phyloP scores from a whole-genome alignment of 1,140 invertebrate species.

The Cydia strobilella region DNA sequence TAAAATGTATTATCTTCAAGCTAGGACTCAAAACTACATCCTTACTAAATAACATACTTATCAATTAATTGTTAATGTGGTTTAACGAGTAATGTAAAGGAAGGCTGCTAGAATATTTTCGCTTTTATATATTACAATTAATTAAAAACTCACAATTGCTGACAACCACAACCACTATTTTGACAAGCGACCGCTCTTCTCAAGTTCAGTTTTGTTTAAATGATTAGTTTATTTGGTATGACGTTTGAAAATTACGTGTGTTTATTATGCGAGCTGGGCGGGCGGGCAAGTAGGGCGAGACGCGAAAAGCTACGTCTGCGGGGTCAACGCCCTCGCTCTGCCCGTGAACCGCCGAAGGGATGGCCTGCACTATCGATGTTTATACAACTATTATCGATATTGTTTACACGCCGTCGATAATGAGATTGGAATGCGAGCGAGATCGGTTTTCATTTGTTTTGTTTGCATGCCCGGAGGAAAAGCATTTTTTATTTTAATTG shows the following conservation, averaged over 20 bases:
- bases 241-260: conserved; percentile 45
- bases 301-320: conserved; percentile 71
- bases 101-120: not conserved
- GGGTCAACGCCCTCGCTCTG: conserved; percentile 72
- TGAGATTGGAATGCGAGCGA: conserved; percentile 21
- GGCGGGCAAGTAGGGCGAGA: conserved; percentile 73
- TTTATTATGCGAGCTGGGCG: conserved; percentile 60
- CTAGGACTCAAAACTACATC: no score
- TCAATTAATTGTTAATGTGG: no score
- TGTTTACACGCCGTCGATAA: conserved; percentile 41
- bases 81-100: not conserved
- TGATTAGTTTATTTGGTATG: conserved; percentile 40
- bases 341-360: conserved; percentile 68
- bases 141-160: not conserved
- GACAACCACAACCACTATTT: not conserved
- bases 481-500: conserved; percentile 6
- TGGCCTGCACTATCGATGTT: conserved; percentile 60
- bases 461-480: not conserved
- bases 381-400: conserved; percentile 36
- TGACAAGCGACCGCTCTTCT: conserved; percentile 11
- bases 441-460: conserved; percentile 28
- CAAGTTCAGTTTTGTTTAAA: conserved; percentile 33
- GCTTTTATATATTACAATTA: not conserved
- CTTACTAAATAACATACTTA: no score
- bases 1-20: no score